Percentiles rank a stretch among this genome's conserved stretches.
These are phyloP conservation scores for Alethe diademata DNA, from an alignment of 2,113 vertebrate species.

Conservation along the genomic window DNA sequence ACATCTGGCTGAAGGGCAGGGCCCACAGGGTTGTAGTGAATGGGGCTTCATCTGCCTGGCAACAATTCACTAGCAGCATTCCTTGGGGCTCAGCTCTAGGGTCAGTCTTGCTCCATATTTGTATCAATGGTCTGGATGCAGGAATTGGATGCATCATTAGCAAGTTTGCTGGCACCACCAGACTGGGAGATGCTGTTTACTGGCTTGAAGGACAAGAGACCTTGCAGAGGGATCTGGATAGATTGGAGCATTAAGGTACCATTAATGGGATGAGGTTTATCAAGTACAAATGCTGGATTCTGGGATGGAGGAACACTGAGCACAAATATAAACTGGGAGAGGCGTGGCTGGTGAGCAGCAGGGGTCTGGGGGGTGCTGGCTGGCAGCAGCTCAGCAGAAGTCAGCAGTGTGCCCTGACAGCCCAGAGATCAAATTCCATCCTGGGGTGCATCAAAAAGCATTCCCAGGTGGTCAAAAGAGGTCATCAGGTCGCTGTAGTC, in stretches of 20 bases:
- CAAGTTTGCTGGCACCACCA: background rate
- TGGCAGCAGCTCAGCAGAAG: background rate
- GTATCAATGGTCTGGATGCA: background rate
- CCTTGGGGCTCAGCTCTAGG: background rate
- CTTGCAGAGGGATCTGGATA: background rate
- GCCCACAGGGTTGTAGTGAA: background rate
- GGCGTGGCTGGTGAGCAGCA: background rate
- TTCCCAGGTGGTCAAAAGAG: background rate
- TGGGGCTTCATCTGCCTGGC: background rate
- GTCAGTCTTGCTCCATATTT: background rate
- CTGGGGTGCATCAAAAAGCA: background rate
- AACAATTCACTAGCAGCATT: fast-evolving
- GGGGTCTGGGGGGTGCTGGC: background rate
- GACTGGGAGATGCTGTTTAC: background rate
- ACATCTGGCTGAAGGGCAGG: background rate
- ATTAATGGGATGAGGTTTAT: background rate
- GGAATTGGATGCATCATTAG: background rate
- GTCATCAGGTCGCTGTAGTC: background rate
- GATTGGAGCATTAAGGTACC: background rate
- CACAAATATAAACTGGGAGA: background rate
- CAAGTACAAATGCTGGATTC: background rate
- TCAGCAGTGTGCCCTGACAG: background rate
- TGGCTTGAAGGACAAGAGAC: background rate
- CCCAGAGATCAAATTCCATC: background rate
- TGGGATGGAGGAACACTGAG: fast-evolving